These are phyloP conservation scores for Lagorchestes hirsutus DNA, from an alignment of 2,797 vertebrate species.

Conservation along the genomic window DNA sequence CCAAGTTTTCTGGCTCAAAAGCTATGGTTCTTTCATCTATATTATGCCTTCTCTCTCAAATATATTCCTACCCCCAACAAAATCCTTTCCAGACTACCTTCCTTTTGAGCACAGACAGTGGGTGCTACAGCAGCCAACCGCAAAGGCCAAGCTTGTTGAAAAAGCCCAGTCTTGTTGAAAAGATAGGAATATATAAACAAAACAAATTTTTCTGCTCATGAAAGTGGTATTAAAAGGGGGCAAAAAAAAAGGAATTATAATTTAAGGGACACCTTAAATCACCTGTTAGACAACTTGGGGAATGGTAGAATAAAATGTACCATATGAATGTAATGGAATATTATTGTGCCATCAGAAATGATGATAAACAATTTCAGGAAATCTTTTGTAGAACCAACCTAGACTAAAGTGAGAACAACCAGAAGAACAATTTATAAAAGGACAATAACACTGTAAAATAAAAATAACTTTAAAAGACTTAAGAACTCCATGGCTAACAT, in stretches of 20 bases:
- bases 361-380: not conserved
- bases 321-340: too few species aligned
- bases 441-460: not conserved
- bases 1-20: not conserved
- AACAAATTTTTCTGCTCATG: not conserved
- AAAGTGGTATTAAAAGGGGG: not conserved
- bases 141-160: conserved; percentile 60
- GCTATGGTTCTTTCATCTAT: not conserved
- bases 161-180: not conserved
- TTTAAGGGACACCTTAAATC: not conserved
- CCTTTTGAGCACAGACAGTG: conserved; percentile 31
- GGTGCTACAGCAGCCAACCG: conserved; percentile 45
- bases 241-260: too few species aligned
- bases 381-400: not conserved
- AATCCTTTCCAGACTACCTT: not conserved
- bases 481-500: not conserved
- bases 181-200: not conserved
- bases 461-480: not conserved
- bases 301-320: not conserved
- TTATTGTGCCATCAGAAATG: not conserved
- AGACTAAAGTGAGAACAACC: not conserved
- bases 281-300: not conserved
- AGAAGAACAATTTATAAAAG: not conserved
- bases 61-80: not conserved
- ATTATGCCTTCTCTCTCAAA: not conserved